phyloP scores from a whole-genome alignment of 2,888 invertebrate species.

The Epirrhoe tristata region DNA sequence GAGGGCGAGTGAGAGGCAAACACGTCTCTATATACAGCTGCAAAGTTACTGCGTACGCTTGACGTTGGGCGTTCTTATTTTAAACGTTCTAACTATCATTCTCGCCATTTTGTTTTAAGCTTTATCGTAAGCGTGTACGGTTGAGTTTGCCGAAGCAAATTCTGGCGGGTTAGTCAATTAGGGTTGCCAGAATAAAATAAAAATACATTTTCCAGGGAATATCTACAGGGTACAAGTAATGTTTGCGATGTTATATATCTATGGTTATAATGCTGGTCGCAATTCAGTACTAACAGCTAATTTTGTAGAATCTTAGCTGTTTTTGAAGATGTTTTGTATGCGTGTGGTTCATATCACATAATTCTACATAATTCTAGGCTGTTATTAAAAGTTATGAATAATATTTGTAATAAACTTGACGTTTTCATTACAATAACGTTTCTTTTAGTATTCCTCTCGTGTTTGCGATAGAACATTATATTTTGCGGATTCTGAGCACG shows the following conservation, averaged over 20 bases:
- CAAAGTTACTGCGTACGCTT: slow-evolving; percentile 74
- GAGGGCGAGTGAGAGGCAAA: slow-evolving; percentile 58
- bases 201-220: slow-evolving; percentile 83
- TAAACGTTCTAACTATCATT: slow-evolving; percentile 56
- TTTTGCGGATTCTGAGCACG: background rate
- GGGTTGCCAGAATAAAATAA: slow-evolving; percentile 73
- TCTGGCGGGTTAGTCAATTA: slow-evolving; percentile 52
- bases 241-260: slow-evolving; percentile 68
- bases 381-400: slow-evolving; percentile 4
- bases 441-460: slow-evolving; percentile 17
- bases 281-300: slow-evolving; percentile 73
- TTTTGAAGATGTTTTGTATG: slow-evolving; percentile 41
- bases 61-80: slow-evolving; percentile 47
- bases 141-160: slow-evolving; percentile 41
- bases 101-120: slow-evolving; percentile 41
- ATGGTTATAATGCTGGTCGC: slow-evolving; percentile 62
- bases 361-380: slow-evolving; percentile 19
- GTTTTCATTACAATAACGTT: slow-evolving; percentile 6
- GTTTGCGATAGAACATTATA: background rate
- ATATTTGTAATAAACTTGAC: background rate
- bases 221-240: slow-evolving; percentile 81
- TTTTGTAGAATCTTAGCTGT: slow-evolving; percentile 70
- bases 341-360: slow-evolving; percentile 20
- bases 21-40: slow-evolving; percentile 78
- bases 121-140: slow-evolving; percentile 35